These are phyloP conservation scores for Petroica traversi DNA, from an alignment of 2,113 vertebrate species.

Conservation along the genomic window DNA sequence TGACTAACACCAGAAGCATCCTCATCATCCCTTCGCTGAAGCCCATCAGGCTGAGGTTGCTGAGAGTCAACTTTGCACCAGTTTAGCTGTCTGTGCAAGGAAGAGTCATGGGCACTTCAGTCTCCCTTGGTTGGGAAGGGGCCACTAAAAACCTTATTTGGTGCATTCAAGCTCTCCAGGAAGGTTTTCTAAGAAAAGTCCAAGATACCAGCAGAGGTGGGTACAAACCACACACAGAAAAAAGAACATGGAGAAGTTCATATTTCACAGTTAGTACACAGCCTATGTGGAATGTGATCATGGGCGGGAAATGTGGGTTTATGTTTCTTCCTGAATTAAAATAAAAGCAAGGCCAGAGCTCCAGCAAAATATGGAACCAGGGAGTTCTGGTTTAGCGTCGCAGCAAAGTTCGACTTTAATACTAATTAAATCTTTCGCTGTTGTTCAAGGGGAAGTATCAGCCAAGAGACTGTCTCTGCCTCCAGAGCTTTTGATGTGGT, in stretches of 20 bases:
- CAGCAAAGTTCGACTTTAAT: constrained; percentile 6
- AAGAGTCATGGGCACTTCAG: not conserved
- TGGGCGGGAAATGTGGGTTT: not conserved
- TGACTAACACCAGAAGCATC: not conserved
- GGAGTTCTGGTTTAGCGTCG: not conserved
- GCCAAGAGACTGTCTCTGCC: constrained; percentile 16
- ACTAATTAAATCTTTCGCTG: constrained; percentile 36
- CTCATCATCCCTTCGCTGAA: not conserved
- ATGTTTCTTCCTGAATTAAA: constrained; percentile 27
- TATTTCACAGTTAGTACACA: not conserved
- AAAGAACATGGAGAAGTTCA: not conserved
- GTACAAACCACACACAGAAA: not conserved
- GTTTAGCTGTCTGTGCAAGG: not conserved
- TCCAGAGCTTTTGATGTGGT: constrained; percentile 55
- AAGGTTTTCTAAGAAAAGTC: not conserved
- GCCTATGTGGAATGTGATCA: not conserved
- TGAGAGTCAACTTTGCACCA: constrained; percentile 8
- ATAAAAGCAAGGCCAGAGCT: not conserved
- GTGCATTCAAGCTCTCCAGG: not conserved
- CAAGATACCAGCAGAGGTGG: not conserved
- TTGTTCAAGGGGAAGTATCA: constrained; percentile 10
- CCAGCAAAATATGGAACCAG: not conserved
- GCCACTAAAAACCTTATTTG: not conserved
- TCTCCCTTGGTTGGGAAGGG: not conserved
- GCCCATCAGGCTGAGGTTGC: not conserved